phyloP scores from a whole-genome alignment of 2,888 invertebrate genomes.

The Athrips mouffetella region DNA sequence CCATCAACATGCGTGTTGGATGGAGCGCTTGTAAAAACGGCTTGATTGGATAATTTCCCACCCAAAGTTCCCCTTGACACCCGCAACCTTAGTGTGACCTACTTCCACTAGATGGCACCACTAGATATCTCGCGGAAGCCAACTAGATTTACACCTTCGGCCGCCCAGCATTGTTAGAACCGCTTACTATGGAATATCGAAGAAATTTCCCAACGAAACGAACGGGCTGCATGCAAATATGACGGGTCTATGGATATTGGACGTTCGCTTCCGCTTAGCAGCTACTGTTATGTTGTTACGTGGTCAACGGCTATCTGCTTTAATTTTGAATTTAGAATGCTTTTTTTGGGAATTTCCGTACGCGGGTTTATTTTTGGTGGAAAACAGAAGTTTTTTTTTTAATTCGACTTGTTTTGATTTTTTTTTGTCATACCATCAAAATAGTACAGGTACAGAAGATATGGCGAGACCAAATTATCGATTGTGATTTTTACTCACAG shows the following conservation, averaged over 20 bases:
- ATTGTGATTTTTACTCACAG: too few species aligned
- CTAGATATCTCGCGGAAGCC: slow-evolving; percentile 37
- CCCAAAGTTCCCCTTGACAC: slow-evolving; percentile 10
- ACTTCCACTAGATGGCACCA: slow-evolving; percentile 35
- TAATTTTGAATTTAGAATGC: slow-evolving; percentile 15
- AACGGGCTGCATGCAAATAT: neutral
- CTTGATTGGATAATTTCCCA: neutral
- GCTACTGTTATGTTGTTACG: neutral
- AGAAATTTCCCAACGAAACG: neutral
- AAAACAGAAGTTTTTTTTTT: too few species aligned
- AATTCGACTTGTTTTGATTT: too few species aligned
- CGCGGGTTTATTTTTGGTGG: too few species aligned
- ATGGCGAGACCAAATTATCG: too few species aligned
- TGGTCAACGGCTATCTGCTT: slow-evolving; percentile 4
- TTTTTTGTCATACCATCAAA: too few species aligned
- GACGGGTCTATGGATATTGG: slow-evolving; percentile 1
- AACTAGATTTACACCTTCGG: slow-evolving; percentile 33
- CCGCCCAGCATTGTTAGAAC: slow-evolving; percentile 27
- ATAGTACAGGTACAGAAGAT: too few species aligned
- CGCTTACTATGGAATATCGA: slow-evolving; percentile 13
- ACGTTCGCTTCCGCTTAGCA: neutral
- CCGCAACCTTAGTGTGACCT: slow-evolving; percentile 27
- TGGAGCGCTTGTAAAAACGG: neutral
- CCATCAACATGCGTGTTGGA: neutral
- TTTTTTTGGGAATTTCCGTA: too few species aligned